Evolutionary conservation across 2,113 vertebrate species (phyloP).

Genomic region (Odontesthes bonariensis): DNA sequence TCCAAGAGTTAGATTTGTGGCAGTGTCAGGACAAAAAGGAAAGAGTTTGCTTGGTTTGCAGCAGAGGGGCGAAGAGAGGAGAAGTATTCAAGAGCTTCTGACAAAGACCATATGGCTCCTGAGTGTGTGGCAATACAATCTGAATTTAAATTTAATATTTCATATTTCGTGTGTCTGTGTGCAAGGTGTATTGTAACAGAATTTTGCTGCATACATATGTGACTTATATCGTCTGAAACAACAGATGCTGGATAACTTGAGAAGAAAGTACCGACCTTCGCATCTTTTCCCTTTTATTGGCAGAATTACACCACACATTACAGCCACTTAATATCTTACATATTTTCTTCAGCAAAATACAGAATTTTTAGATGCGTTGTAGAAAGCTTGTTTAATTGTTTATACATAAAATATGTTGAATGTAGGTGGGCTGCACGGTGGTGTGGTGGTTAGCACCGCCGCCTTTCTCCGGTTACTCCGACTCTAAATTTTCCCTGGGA

Average conservation of each 20-base stretch:
- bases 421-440: background rate
- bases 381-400: background rate
- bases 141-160: constrained; percentile 7
- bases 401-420: constrained; percentile 18
- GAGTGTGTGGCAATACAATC: constrained; percentile 49
- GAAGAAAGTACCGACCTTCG: constrained; percentile 14
- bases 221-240: constrained; percentile 17
- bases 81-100: constrained; percentile 49
- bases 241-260: constrained; percentile 8
- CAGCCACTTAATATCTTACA: background rate
- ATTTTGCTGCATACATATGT: background rate
- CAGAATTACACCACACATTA: constrained; percentile 19
- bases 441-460: too few relatives aligned
- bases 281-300: background rate
- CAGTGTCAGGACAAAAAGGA: constrained; percentile 52
- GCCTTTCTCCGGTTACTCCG: too few relatives aligned
- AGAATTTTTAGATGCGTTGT: background rate
- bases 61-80: constrained; percentile 41
- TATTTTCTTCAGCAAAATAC: constrained; percentile 3
- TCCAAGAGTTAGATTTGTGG: constrained; percentile 68
- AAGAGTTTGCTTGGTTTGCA: constrained; percentile 62
- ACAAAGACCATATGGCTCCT: constrained; percentile 67
- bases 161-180: constrained; percentile 6
- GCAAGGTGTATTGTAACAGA: background rate
- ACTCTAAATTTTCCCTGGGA: too few relatives aligned